Percentiles rank a stretch among this genome's conserved stretches.
Evolutionary conservation across 2,888 invertebrate species (phyloP).

Genomic region (Ormia ochracea): DNA sequence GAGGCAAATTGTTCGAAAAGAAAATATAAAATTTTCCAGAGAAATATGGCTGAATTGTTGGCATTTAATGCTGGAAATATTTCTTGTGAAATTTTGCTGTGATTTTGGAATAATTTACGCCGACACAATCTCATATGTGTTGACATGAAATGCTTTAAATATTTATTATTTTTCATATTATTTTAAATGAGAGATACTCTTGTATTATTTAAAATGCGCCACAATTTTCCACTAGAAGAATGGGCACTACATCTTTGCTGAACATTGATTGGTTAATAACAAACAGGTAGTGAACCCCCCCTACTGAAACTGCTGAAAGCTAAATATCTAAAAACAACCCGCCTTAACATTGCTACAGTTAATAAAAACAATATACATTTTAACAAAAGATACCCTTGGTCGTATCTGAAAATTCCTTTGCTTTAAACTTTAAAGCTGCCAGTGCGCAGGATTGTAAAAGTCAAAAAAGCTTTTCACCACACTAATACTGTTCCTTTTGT

Average conservation of each 20-base stretch:
- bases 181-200: background rate
- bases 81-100: constrained; percentile 23
- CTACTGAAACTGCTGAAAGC: background rate
- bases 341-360: constrained; percentile 46
- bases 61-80: background rate
- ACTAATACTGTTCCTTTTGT: constrained; percentile 52
- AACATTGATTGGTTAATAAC: constrained; percentile 64
- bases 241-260: constrained; percentile 64
- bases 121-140: constrained; percentile 9
- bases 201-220: background rate
- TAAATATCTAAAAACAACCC: constrained; percentile 26
- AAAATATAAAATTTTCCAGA: background rate
- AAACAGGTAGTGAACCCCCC: constrained; percentile 43
- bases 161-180: constrained; percentile 20
- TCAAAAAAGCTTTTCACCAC: constrained; percentile 74
- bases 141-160: constrained; percentile 20
- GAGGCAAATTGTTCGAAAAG: background rate
- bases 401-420: constrained; percentile 40
- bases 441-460: constrained; percentile 49
- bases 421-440: background rate
- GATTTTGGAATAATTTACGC: constrained; percentile 51
- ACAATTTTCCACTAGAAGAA: constrained; percentile 27
- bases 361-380: constrained; percentile 12
- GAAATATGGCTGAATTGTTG: constrained; percentile 38
- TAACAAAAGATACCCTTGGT: constrained; percentile 46